These are phyloP conservation scores for Chrysomallon squamiferum DNA, from an alignment of 1,140 invertebrate species.

Conservation along the genomic window DNA sequence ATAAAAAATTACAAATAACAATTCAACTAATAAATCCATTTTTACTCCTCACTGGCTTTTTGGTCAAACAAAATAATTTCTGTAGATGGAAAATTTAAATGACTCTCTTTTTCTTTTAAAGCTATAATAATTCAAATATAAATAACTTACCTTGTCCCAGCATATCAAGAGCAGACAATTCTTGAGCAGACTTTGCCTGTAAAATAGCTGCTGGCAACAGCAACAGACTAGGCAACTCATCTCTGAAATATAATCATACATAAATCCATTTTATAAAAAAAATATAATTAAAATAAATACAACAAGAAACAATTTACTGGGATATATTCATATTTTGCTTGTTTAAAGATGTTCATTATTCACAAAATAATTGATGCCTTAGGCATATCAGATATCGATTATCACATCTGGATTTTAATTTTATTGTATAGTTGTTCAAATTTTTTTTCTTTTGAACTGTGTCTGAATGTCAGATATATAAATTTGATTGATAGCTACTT, in stretches of 20 bases:
- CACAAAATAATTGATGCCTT: neutral
- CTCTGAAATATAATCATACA: conserved; percentile 67
- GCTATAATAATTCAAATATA: no score
- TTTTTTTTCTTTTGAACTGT: no score
- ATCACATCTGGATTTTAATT: no score
- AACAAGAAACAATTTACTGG: neutral
- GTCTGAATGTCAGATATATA: no score
- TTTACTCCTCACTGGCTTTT: no score
- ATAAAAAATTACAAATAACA: neutral
- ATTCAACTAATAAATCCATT: no score
- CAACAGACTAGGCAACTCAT: conserved; percentile 91
- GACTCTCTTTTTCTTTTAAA: no score
- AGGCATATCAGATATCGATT: no score
- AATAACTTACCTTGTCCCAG: conserved; percentile 80
- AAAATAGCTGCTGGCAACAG: conserved; percentile 74
- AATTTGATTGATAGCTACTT: no score
- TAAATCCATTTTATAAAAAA: neutral
- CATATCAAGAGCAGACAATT: conserved; percentile 86
- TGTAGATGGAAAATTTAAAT: no score
- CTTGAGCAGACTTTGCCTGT: conserved; percentile 86
- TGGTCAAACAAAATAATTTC: no score
- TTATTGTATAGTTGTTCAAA: no score
- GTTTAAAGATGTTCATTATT: neutral
- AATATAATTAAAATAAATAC: neutral
- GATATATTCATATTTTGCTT: neutral